Base-by-base conservation (phyloP, 2,888 invertebrate species). In the Chymomyza amoena region DNA sequence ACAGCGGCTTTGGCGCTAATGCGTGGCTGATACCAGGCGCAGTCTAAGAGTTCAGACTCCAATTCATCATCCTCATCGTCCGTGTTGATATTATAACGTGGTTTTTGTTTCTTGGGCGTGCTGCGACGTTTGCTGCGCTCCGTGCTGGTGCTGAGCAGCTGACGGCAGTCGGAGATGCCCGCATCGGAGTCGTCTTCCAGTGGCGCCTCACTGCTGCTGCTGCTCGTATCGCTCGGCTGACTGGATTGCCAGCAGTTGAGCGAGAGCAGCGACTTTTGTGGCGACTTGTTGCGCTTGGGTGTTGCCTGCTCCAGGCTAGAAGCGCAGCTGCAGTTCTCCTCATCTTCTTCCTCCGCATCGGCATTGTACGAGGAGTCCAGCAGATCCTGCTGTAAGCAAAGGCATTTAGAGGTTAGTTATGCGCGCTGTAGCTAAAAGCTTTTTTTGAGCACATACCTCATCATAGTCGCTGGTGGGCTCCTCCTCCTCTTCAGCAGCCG, bases 101-200 rank as follows among this genome's bases (percentile, higher is more conserved):
- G 65, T 32, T 61, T 61, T n/a, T 56, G n/a, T 60, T 77, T 75
- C 59, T 72, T 82, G 45, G 78, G 69, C 32, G 76, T 76, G 52
- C 68, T 60, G 54, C 73, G 81, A 15, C 75, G 81, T 56, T 74
- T 77, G 69, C 75, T 61, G n/a, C 75, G 81, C 54, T 74, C 75
- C 67, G 71, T 61, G n/a, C 36, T 18, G 61, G 36, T 32, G 60
- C 59, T 45, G 45, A 90, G 57, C 51, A 90, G 77, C 60, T 90
- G 90, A 68, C 90, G 89, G 70, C 90, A 90, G 65, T 90, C 90
- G 32, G 89, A 88, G 62, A 90, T 89, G 20, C 90, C 90, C 0
- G 86, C 90, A 75, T 88, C 86, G 4, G 84, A 77, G 6, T 84
- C 70, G 6, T 84, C 70, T 5, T 72, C 68, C 0, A 36, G 36